These are phyloP conservation scores for Crossaster papposus DNA, from an alignment of 53 echinoderm and acorn worm genomes.

Conservation along the genomic window DNA sequence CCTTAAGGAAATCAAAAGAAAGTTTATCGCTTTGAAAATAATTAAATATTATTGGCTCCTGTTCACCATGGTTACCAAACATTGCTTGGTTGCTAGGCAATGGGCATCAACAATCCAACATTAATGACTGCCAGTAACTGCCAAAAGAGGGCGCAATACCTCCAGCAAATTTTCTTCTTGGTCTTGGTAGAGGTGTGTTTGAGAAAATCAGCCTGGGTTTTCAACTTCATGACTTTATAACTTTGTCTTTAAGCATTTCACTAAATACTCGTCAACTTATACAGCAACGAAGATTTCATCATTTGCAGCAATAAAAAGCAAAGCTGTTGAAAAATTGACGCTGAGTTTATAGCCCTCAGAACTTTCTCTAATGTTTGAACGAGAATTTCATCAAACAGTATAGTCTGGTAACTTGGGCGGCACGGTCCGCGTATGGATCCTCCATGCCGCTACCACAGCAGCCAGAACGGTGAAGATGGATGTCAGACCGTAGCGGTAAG, in stretches of 20 bases:
- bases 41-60: not conserved
- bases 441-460: constrained; percentile 57
- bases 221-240: too few relatives aligned
- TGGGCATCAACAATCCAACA: not conserved
- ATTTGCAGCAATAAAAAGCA: too few relatives aligned
- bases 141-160: not conserved
- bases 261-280: too few relatives aligned
- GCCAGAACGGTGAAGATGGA: constrained; percentile 58
- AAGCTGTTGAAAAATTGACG: not conserved
- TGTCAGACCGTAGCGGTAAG: constrained; percentile 68
- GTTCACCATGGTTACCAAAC: not conserved
- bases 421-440: constrained; percentile 55
- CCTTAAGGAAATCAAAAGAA: not conserved
- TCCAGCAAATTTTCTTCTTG: too few relatives aligned
- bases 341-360: not conserved
- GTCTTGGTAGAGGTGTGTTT: too few relatives aligned
- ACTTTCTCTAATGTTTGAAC: not conserved
- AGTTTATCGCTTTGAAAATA: not conserved
- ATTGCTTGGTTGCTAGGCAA: not conserved
- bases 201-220: too few relatives aligned
- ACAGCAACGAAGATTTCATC: too few relatives aligned
- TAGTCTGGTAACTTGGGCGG: constrained; percentile 77
- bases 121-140: not conserved
- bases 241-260: too few relatives aligned
- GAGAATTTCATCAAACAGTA: constrained; percentile 59